A percentile compares a stretch with the other conserved stretches of the same genome.
phyloP scores from a whole-genome alignment of 1,140 invertebrate genomes.

The Pogonognathellus flavescens region DNA sequence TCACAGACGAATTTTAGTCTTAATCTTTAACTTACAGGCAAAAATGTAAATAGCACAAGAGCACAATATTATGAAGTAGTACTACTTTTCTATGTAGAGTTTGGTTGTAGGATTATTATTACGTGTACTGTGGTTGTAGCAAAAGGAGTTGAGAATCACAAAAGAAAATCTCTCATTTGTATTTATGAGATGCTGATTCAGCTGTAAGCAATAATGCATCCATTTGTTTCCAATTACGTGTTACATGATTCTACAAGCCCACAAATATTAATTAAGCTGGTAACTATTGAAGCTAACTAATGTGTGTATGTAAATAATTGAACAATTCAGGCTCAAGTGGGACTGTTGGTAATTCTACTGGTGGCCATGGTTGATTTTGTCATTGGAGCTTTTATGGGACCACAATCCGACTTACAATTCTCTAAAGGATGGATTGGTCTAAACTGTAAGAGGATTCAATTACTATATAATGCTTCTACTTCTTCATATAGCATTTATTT shows the following conservation, averaged over 20 bases:
- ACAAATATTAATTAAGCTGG: background rate
- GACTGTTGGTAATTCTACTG: constrained; percentile 89
- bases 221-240: background rate
- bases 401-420: constrained; percentile 72
- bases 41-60: no score
- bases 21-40: no score
- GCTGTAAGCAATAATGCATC: background rate
- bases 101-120: background rate
- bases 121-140: no score
- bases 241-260: background rate
- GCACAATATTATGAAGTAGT: no score
- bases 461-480: background rate
- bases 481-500: background rate
- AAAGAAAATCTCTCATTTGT: constrained; percentile 26
- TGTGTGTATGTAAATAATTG: background rate
- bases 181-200: background rate
- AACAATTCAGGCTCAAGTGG: constrained; percentile 79
- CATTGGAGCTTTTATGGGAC: constrained; percentile 88
- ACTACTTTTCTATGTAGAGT: no score
- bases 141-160: background rate
- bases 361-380: constrained; percentile 92
- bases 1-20: no score
- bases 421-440: constrained; percentile 89
- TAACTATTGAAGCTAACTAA: background rate
- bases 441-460: constrained; percentile 75